Evolutionary conservation across 1,140 invertebrate species (phyloP).

Genomic region (Drosophila parabipectinata): DNA sequence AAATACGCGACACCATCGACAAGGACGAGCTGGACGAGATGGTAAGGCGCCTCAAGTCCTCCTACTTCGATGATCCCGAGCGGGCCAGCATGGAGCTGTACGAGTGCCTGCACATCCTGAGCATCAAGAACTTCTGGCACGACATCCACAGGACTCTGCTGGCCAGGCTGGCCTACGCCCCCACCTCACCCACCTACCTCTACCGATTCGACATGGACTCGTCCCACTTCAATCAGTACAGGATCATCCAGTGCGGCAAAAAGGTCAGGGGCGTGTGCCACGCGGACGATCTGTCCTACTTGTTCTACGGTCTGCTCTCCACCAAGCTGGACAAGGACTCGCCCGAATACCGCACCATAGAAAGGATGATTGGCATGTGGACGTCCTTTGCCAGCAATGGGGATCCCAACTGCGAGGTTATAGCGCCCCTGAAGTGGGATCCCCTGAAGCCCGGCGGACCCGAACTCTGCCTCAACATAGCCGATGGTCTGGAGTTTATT

Average conservation of each 20-base stretch:
- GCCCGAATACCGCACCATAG: constrained; percentile 76
- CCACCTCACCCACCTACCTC: constrained; percentile 81
- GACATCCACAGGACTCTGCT: constrained; percentile 76
- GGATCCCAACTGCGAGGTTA: constrained; percentile 62
- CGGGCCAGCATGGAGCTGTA: constrained; percentile 43
- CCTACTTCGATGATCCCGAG: constrained; percentile 56
- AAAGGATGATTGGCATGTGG: constrained; percentile 81
- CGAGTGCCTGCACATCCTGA: constrained; percentile 58
- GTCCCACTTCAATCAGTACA: constrained; percentile 60
- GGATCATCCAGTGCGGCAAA: constrained; percentile 64
- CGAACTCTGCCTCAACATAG: constrained; percentile 83
- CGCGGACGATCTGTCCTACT: constrained; percentile 87
- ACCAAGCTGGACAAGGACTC: constrained; percentile 72
- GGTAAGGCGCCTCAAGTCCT: constrained; percentile 46
- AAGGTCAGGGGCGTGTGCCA: constrained; percentile 84
- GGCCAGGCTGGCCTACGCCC: constrained; percentile 63
- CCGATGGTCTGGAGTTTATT: constrained; percentile 69
- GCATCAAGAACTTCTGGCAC: constrained; percentile 81
- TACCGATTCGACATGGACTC: constrained; percentile 84
- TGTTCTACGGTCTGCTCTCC: constrained; percentile 85
- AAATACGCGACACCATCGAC: constrained; percentile 46
- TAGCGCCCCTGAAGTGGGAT: constrained; percentile 62
- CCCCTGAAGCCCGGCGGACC: constrained; percentile 49
- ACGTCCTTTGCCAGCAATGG: constrained; percentile 82
- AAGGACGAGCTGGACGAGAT: constrained; percentile 48